phyloP scores from a whole-genome alignment of 2,797 vertebrate species.

The Crossoptilon crossoptilon region DNA sequence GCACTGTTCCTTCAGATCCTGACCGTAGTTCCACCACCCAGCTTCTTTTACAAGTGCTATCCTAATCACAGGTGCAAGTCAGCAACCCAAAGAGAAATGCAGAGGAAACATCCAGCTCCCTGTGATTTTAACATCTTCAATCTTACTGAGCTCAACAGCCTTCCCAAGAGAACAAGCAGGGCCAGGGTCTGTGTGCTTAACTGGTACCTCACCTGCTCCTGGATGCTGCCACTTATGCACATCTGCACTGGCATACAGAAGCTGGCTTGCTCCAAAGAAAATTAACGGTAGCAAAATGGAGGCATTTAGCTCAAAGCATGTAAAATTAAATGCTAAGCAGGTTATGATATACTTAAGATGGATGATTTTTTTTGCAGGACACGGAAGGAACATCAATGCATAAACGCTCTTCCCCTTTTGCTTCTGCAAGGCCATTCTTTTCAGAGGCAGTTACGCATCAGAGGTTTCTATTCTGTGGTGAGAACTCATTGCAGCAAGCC shows the following conservation, averaged over 20 bases:
- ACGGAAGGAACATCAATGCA: accelerated
- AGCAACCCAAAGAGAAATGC: background rate
- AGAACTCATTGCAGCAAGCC: background rate
- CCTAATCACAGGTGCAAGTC: background rate
- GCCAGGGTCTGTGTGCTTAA: background rate
- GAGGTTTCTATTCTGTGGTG: background rate
- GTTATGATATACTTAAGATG: background rate
- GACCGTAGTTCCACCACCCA: background rate
- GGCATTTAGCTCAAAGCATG: background rate
- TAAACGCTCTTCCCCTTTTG: background rate
- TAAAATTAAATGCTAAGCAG: background rate
- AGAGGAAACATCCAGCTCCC: background rate
- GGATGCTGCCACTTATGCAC: accelerated
- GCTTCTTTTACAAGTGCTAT: background rate
- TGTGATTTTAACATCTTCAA: background rate
- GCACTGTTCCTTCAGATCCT: background rate
- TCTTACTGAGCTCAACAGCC: background rate
- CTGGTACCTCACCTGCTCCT: background rate
- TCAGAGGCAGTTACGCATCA: background rate
- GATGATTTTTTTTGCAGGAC: background rate
- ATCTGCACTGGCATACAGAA: accelerated
- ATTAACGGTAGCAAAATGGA: background rate
- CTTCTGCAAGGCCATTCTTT: background rate
- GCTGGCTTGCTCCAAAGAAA: background rate
- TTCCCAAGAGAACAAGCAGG: background rate